phyloP scores from a whole-genome alignment of 2,113 vertebrate species.

The Halichoerus grypus region DNA sequence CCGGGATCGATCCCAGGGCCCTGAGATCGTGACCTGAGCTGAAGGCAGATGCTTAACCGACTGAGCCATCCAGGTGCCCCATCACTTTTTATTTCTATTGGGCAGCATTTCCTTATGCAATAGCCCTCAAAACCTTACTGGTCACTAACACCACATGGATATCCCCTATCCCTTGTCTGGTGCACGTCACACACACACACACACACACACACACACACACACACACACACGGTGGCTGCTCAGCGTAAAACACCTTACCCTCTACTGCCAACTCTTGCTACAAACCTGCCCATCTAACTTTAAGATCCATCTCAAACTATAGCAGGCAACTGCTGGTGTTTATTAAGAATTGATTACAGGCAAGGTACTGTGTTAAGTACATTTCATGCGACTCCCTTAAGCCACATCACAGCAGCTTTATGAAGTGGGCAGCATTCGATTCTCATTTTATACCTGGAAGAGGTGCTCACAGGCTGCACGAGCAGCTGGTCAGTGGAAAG shows the following conservation, averaged over 20 bases:
- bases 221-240: not conserved
- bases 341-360: not conserved
- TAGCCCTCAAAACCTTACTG: not conserved
- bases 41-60: not conserved
- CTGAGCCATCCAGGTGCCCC: not conserved
- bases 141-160: not conserved
- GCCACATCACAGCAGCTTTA: too few relatives aligned
- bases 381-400: not conserved
- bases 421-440: not conserved
- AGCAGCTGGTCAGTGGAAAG: not conserved
- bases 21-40: not conserved
- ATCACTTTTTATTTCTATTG: not conserved
- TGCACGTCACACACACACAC: not conserved
- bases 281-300: not conserved
- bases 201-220: not conserved
- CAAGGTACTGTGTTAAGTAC: not conserved
- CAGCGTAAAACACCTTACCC: not conserved
- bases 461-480: not conserved
- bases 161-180: not conserved
- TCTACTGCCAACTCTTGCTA: conserved; percentile 6
- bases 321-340: not conserved
- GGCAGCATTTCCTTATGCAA: not conserved
- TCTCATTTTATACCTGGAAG: not conserved
- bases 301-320: not conserved
- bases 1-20: not conserved